Conservation (phyloP, 2,113 vertebrate genomes). For the Atractosteus spatula region DNA sequence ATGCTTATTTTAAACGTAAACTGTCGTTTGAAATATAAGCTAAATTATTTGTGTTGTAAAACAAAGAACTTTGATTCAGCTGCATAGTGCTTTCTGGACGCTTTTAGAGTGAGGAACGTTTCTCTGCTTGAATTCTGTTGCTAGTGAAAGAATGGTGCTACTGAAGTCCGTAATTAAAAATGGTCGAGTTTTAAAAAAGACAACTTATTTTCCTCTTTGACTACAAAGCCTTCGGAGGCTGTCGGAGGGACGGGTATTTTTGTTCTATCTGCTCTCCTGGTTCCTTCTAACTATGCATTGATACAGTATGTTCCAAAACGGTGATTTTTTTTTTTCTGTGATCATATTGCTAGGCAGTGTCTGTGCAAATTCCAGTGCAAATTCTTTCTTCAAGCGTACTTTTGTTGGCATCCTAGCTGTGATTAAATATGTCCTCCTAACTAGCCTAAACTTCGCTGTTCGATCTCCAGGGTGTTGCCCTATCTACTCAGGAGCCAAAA, state of each 20-base stretch:
- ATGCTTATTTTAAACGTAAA: background rate
- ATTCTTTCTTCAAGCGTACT: no score
- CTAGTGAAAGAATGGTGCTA: constrained; percentile 5
- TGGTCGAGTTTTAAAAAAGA: constrained; percentile 20
- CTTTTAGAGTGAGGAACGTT: background rate
- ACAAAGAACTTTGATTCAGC: background rate
- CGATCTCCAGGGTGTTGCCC: constrained; percentile 17
- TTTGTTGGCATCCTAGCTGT: no score
- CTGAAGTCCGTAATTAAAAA: constrained; percentile 33
- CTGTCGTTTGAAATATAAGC: background rate
- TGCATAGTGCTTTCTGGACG: background rate
- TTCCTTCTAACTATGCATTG: constrained; percentile 1
- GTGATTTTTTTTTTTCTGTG: no score
- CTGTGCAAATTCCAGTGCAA: no score
- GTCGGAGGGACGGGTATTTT: background rate
- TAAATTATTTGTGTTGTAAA: background rate
- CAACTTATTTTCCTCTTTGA: no score
- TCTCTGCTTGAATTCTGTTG: constrained; percentile 1
- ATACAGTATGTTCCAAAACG: no score
- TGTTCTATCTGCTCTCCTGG: background rate
- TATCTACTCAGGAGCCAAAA: constrained; percentile 19
- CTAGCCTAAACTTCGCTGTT: no score
- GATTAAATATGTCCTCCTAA: no score
- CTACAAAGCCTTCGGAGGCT: no score
- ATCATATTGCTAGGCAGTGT: no score